Percentiles rank a stretch among this genome's conserved stretches.
phyloP scores from a whole-genome alignment of 2,113 vertebrate species.

The Orthonyx spaldingii region DNA sequence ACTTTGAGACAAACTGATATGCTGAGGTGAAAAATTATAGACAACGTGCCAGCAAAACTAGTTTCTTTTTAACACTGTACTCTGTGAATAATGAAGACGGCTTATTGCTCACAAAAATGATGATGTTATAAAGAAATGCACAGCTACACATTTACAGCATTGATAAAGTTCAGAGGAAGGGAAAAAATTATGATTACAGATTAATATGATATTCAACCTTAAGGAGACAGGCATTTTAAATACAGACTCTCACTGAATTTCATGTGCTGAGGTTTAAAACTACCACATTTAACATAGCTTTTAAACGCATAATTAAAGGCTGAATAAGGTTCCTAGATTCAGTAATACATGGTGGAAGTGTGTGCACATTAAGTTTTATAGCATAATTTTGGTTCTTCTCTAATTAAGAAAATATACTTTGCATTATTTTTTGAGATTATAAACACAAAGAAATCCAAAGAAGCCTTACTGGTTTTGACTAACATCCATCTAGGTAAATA shows the following conservation, averaged over 20 bases:
- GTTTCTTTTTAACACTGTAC: background rate
- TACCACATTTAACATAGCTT: background rate
- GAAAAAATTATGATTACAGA: background rate
- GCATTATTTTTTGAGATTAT: background rate
- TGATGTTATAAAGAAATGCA: background rate
- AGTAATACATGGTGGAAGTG: background rate
- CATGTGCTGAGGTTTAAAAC: background rate
- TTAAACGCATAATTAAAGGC: background rate
- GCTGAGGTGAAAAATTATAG: background rate
- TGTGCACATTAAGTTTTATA: background rate
- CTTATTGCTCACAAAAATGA: background rate
- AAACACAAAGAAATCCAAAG: background rate
- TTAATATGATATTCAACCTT: background rate
- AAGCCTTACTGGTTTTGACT: background rate
- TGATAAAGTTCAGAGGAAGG: background rate
- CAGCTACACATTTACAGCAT: background rate
- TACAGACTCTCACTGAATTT: background rate
- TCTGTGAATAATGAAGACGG: background rate
- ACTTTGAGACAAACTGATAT: background rate
- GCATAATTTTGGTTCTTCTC: background rate
- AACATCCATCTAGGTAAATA: background rate
- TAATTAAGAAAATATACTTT: background rate
- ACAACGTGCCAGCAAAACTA: background rate
- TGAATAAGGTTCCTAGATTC: background rate
- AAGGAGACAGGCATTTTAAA: background rate